phyloP scores from a whole-genome alignment of 2,797 vertebrate species.

The Cygnus olor region DNA sequence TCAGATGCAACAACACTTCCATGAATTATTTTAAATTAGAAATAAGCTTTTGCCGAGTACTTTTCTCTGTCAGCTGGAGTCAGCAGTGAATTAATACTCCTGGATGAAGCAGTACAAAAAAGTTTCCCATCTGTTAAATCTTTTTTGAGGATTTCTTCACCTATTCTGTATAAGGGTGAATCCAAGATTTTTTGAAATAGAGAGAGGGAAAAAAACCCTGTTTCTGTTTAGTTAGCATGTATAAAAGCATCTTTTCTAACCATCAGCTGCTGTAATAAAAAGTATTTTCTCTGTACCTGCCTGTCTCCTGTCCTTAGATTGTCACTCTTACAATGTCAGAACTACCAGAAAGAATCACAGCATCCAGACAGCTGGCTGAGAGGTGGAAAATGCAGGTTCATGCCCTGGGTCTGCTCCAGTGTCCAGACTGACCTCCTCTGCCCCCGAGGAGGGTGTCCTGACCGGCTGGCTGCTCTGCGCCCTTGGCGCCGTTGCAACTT shows the following conservation, averaged over 20 bases:
- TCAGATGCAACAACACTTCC: neutral
- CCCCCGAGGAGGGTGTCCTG: neutral
- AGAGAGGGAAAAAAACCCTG: neutral
- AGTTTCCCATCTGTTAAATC: neutral
- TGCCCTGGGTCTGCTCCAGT: neutral
- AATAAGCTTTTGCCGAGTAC: neutral
- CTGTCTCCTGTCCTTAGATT: neutral
- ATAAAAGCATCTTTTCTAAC: neutral
- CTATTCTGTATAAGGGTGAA: neutral
- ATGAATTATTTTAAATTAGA: neutral
- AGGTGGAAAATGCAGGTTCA: neutral
- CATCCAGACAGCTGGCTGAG: neutral
- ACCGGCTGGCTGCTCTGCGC: neutral
- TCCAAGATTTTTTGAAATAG: neutral
- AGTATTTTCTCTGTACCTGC: neutral
- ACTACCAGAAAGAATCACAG: neutral
- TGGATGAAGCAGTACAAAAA: neutral
- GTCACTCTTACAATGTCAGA: neutral
- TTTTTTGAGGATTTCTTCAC: conserved; percentile 10
- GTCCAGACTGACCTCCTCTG: neutral
- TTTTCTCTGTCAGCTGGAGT: conserved; percentile 37
- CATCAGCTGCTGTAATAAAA: neutral
- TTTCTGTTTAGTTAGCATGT: neutral
- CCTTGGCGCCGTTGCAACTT: neutral
- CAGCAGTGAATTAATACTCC: conserved; percentile 20